These are phyloP conservation scores for Otus sunia DNA, from an alignment of 2,113 vertebrate genomes.

Conservation along the genomic window DNA sequence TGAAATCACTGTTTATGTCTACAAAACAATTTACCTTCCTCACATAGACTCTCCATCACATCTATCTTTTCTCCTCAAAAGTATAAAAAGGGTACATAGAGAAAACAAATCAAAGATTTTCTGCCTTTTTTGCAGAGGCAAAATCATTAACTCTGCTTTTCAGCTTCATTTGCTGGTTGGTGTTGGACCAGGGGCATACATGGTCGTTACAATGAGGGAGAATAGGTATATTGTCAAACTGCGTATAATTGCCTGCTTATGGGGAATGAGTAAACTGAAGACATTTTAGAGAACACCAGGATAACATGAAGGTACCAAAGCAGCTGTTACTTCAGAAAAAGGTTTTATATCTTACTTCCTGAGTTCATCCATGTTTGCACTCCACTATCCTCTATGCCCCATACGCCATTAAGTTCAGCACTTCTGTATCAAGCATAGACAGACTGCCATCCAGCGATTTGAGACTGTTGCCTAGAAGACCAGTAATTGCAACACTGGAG, in stretches of 20 bases:
- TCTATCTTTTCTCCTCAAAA: background rate
- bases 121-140: background rate
- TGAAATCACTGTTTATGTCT: rapidly evolving
- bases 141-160: background rate
- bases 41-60: rapidly evolving
- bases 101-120: background rate
- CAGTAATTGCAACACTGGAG: background rate
- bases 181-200: background rate
- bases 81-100: rapidly evolving
- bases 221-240: background rate
- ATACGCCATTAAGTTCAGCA: rapidly evolving
- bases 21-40: background rate
- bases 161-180: background rate
- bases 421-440: background rate
- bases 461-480: background rate
- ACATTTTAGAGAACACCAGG: background rate
- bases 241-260: background rate
- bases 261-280: background rate
- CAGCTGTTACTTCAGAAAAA: background rate
- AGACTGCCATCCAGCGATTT: background rate
- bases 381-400: too few relatives aligned
- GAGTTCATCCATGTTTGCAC: rapidly evolving
- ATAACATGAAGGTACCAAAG: background rate
- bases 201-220: background rate
- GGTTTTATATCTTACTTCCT: background rate